Conservation (phyloP, 2,113 vertebrate species). For the Myanophis thanlyinensis region DNA sequence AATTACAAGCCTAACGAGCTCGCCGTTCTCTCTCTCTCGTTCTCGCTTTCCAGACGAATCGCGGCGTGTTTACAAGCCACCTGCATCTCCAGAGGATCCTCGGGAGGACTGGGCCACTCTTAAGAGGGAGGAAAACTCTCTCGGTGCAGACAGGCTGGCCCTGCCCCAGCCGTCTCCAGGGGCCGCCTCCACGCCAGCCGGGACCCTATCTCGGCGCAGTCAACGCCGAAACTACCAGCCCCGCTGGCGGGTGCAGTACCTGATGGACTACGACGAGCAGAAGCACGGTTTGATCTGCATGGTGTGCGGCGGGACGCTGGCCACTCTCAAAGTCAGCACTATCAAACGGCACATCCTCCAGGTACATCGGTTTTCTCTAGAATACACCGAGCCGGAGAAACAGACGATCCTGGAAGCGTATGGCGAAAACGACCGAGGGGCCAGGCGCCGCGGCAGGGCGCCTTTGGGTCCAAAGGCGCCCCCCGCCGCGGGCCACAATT, state of each 20-base stretch:
- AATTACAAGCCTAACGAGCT: too few species aligned
- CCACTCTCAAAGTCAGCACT: slow-evolving; percentile 85
- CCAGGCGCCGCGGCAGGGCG: slow-evolving; percentile 61
- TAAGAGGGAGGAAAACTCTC: slow-evolving; percentile 26
- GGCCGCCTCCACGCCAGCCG: neutral
- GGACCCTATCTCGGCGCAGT: slow-evolving; percentile 75
- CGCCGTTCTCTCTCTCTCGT: too few species aligned
- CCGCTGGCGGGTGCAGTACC: slow-evolving; percentile 85
- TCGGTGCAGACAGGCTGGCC: neutral
- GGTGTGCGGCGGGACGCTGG: slow-evolving; percentile 81
- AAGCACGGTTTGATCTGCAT: slow-evolving; percentile 83
- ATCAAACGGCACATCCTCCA: slow-evolving; percentile 87
- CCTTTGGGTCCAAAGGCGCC: slow-evolving; percentile 37
- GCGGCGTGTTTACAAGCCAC: neutral
- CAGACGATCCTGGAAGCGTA: slow-evolving; percentile 81
- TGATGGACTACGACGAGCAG: slow-evolving; percentile 90
- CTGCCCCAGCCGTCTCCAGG: slow-evolving; percentile 13
- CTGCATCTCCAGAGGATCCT: neutral
- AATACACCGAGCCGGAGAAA: slow-evolving; percentile 77
- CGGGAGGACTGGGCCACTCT: neutral
- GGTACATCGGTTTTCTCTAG: slow-evolving; percentile 85
- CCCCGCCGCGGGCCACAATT: too few species aligned
- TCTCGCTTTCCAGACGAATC: neutral
- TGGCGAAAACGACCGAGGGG: slow-evolving; percentile 74
- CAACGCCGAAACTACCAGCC: slow-evolving; percentile 89